Base-by-base conservation (phyloP, 2,888 invertebrate genomes). In the Caprella mutica region DNA sequence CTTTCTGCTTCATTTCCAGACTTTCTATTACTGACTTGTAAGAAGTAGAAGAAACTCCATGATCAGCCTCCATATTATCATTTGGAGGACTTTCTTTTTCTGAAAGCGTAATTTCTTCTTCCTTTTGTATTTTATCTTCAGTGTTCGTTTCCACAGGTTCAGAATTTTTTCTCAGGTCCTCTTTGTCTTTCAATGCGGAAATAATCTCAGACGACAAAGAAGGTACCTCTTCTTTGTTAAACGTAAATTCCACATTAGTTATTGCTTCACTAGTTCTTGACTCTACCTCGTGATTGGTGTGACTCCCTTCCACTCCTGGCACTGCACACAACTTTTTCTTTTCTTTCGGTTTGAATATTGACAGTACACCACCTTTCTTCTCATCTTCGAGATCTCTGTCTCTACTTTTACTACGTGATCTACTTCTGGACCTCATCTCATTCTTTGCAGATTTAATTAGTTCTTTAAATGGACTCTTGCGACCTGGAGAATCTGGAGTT, bases 361-460 rank as follows among this genome's bases (percentile, higher is more conserved):
- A 64, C 19, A 59, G 52, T 23, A 65, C 65, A 24, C 44, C 55
- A 35, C 55, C 55, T 52, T 58, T 61, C 50, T 59, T 64, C 19
- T 56, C 59, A 21, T 65, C 39, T 33, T 61, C 54, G 38, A 59
- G 51, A 33, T 63, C 63, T 42, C 59, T 40, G 26, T 65, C 59
- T 52, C 59, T 63, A 52, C 63, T 63, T 35, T 59, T 52, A 67
- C 83, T 83, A 53, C 83, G 77, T 53, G 81, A 78, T 27, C 81
- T 75, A 24, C 73, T 69, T 61, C 72, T 69, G 23, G 72, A 72
- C 40, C 70, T 67, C 21, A 72, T 59, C 54, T 69, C 71, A 26
- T 73, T 72, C 51, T 71, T 68, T 12, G 72, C 71, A 57, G 73
- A 72, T 56, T 69, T 69, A 46, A 74, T 66, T 51, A 73, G 70